Evolutionary conservation across 2,797 vertebrate genomes (phyloP).

Genomic region (Gadopsis marmoratus): DNA sequence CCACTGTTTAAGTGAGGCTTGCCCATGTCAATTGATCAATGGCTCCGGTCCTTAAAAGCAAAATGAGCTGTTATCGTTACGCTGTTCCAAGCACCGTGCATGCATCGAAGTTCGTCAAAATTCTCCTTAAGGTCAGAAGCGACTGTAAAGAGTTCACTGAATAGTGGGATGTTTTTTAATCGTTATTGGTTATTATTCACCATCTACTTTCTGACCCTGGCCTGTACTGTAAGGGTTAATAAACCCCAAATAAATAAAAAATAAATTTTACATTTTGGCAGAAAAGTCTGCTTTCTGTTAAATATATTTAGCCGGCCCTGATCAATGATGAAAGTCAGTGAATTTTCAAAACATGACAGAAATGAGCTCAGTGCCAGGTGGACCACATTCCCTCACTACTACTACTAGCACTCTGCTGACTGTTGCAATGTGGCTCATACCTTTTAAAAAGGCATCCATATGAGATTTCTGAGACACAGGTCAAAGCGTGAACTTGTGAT

Average conservation of each 20-base stretch:
- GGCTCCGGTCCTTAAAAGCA: not conserved
- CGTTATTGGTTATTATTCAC: not conserved
- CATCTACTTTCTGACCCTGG: not conserved
- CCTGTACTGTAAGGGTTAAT: not conserved
- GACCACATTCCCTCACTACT: constrained; percentile 14
- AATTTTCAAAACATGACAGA: constrained; percentile 45
- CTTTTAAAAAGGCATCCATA: constrained; percentile 15
- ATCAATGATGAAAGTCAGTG: constrained; percentile 49
- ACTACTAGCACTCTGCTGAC: constrained; percentile 21
- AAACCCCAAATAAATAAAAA: constrained; percentile 33
- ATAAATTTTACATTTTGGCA: not conserved
- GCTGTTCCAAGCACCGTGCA: not conserved
- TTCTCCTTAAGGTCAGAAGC: not conserved
- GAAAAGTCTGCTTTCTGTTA: constrained; percentile 14
- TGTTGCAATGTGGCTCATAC: constrained; percentile 24
- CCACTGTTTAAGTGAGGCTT: not conserved
- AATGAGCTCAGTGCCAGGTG: constrained; percentile 39
- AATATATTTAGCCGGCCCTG: constrained; percentile 34
- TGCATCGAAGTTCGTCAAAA: too few relatives aligned
- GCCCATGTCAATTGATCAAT: not conserved
- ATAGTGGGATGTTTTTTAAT: not conserved
- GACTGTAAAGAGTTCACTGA: not conserved
- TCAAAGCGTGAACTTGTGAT: constrained; percentile 28
- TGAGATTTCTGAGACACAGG: constrained; percentile 14
- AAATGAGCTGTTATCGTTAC: not conserved